These are phyloP conservation scores for Allygus modestus DNA, from an alignment of 2,888 invertebrate species.

Conservation along the genomic window DNA sequence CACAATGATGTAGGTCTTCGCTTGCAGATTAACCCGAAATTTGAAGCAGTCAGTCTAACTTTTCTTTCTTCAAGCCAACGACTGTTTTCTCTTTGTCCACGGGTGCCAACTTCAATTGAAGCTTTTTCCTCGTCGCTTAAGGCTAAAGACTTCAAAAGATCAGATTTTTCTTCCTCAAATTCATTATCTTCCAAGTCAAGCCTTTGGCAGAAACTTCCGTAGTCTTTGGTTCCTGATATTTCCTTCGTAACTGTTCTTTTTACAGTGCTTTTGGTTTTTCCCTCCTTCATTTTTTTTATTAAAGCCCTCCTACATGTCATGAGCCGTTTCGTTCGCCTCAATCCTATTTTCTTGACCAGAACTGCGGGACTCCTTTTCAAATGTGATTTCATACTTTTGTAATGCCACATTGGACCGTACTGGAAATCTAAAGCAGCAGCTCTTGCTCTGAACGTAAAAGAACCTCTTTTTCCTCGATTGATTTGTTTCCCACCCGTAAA, in stretches of 20 bases:
- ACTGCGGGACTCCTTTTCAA: slow-evolving; percentile 47
- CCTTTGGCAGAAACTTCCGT: slow-evolving; percentile 57
- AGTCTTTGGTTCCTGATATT: slow-evolving; percentile 53
- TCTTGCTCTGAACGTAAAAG: slow-evolving; percentile 47
- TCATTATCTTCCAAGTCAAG: slow-evolving; percentile 60
- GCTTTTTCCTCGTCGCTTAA: slow-evolving; percentile 53
- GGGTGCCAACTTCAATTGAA: slow-evolving; percentile 46
- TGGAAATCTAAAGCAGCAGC: slow-evolving; percentile 50
- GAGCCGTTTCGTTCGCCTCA: slow-evolving; percentile 19
- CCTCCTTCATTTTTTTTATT: slow-evolving; percentile 19
- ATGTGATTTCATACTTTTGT: slow-evolving; percentile 29
- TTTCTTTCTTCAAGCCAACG: slow-evolving; percentile 61
- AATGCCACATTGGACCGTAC: slow-evolving; percentile 54
- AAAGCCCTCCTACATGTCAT: slow-evolving; percentile 21
- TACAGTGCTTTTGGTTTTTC: neutral
- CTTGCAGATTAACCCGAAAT: slow-evolving; percentile 58
- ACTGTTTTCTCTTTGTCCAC: slow-evolving; percentile 57
- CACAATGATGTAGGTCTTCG: slow-evolving; percentile 46
- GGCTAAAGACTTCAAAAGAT: slow-evolving; percentile 47
- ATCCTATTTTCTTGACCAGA: slow-evolving; percentile 50
- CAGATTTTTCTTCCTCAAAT: slow-evolving; percentile 59
- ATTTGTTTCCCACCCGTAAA: slow-evolving; percentile 63
- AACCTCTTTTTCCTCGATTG: slow-evolving; percentile 56
- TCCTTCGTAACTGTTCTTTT: neutral
- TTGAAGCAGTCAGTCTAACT: slow-evolving; percentile 56